These are phyloP conservation scores for Autographa pulchrina DNA, from an alignment of 2,888 invertebrate genomes.

Conservation along the genomic window DNA sequence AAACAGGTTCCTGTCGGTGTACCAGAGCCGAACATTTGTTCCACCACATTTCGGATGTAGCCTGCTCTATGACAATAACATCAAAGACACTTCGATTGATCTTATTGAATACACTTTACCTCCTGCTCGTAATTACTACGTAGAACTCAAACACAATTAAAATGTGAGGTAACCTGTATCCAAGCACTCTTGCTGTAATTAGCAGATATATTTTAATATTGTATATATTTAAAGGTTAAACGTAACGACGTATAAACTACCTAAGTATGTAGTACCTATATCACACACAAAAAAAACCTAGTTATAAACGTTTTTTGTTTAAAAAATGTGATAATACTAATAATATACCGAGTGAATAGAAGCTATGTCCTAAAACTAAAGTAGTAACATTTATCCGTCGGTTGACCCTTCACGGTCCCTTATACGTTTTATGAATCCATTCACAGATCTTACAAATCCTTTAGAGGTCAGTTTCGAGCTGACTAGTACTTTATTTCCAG, in stretches of 20 bases:
- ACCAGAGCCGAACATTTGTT: conserved; percentile 77
- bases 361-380: conserved; percentile 14
- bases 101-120: conserved; percentile 36
- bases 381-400: conserved; percentile 23
- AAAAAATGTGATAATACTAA: conserved; percentile 27
- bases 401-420: conserved; percentile 23
- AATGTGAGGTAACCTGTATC: background rate
- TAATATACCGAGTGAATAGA: background rate
- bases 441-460: conserved; percentile 21
- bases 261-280: conserved; percentile 2
- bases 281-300: too few relatives aligned
- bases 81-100: conserved; percentile 59
- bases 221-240: background rate
- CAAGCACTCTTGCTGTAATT: background rate
- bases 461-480: conserved; percentile 7
- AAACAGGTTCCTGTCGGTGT: conserved; percentile 83
- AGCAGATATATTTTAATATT: background rate
- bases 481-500: conserved; percentile 12
- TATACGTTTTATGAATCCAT: conserved; percentile 30
- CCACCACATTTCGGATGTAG: conserved; percentile 71
- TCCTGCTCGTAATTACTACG: conserved; percentile 14
- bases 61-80: conserved; percentile 70
- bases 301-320: too few relatives aligned
- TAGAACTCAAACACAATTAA: conserved; percentile 19
- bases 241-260: background rate